Base-by-base conservation (phyloP, 2,113 vertebrate genomes). In the Phalacrocorax aristotelis region DNA sequence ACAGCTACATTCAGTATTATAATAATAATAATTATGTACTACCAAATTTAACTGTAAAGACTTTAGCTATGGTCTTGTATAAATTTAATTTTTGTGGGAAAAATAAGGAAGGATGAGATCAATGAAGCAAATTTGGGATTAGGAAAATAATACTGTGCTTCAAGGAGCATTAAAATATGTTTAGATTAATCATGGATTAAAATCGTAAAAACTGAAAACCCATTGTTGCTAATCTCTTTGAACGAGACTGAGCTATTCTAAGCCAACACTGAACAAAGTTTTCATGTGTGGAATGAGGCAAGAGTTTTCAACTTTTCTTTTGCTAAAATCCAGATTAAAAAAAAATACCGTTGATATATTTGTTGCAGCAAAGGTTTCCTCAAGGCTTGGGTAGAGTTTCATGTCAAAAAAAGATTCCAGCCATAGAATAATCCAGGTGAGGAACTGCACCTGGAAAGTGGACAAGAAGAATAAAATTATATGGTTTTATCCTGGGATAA, bases 111-210 rank as follows among this genome's bases (percentile, higher is more conserved):
- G 38, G 38, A 68, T 78, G 16, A 38, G 61, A 94, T 96, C 74
- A 96, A 84, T 68, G 65, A 70, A 9, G 61, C 52, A 96, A 89
- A 91, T 70, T 87, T 82, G 13, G 26, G 57, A 89, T 93, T 94
- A 94, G 38, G 60, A 81, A 92, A 96, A 94, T 94, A 92, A 78
- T 70, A 92, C 57, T 48, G 55, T 84, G 29, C 23, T 94, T 96
- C 69, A 96, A 94, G 77, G 44, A 96, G 60, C 65, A 87, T 94
- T 91, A 95, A 91, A 75, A 89, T 79, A 95, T 75, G 42, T 81
- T 96, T 96, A 94, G 83, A 95, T 95, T 95, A 94, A 87, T 60
- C 13, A n/a, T 13, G 77, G 77, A 82, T 95, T 93, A 91, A 40
- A 57, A 87, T 13, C 6, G 46, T 89, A 91, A 95, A 96, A 96